Percentiles rank a stretch among this genome's conserved stretches.
phyloP scores from a whole-genome alignment of 2,797 vertebrate species.

The Leucoraja ocellata region DNA sequence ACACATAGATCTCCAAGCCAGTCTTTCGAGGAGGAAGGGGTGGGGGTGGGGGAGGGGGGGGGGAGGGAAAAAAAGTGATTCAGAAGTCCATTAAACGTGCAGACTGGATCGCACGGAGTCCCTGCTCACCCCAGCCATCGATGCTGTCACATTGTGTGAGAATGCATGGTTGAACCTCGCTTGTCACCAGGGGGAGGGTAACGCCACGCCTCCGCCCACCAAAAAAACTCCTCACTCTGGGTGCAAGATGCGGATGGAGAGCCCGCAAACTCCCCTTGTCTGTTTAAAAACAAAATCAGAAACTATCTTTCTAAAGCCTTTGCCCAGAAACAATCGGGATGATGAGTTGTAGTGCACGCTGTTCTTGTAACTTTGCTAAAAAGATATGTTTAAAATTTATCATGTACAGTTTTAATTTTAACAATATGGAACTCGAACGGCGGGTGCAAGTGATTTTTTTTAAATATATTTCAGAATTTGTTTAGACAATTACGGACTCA shows the following conservation, averaged over 20 bases:
- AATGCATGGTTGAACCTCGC: slow-evolving; percentile 61
- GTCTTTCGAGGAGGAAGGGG: slow-evolving; percentile 41
- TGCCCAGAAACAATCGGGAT: neutral
- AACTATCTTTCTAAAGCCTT: neutral
- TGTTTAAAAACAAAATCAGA: neutral
- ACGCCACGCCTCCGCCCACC: slow-evolving; percentile 58
- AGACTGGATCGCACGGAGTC: slow-evolving; percentile 53
- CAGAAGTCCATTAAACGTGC: slow-evolving; percentile 50
- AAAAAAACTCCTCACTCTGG: slow-evolving; percentile 44
- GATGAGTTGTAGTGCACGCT: neutral
- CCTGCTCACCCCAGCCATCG: slow-evolving; percentile 64
- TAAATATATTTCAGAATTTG: neutral
- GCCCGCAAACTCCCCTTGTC: neutral
- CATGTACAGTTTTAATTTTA: neutral
- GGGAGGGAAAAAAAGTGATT: slow-evolving; percentile 44
- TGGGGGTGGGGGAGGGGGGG: no score
- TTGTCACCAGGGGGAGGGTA: slow-evolving; percentile 55
- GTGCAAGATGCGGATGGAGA: neutral
- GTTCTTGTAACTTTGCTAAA: neutral
- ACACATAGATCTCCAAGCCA: slow-evolving; percentile 48
- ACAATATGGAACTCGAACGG: neutral
- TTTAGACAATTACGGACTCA: neutral
- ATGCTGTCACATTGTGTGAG: slow-evolving; percentile 62
- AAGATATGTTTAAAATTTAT: neutral
- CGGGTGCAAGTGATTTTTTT: neutral